These are phyloP conservation scores for Anguilla anguilla DNA, from an alignment of 2,797 vertebrate genomes.

Conservation along the genomic window DNA sequence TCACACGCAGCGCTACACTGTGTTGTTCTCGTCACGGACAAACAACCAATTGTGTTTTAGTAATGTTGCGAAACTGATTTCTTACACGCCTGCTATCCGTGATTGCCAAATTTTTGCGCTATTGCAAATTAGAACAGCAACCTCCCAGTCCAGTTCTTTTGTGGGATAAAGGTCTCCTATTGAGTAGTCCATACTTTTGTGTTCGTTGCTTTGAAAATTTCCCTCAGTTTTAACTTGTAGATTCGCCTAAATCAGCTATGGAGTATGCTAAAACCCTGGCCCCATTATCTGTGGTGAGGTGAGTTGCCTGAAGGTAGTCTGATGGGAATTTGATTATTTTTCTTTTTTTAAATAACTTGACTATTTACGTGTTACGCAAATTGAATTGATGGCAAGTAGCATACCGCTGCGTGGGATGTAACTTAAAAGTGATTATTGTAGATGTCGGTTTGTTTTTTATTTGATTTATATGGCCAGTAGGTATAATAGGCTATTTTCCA, in stretches of 20 bases:
- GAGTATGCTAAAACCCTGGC: constrained; percentile 52
- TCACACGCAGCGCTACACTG: no score
- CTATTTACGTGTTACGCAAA: neutral
- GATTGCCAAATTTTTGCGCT: neutral
- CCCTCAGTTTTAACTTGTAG: neutral
- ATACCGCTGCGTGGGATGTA: neutral
- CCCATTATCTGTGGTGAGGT: constrained; percentile 55
- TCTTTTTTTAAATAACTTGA: neutral
- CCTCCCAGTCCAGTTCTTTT: neutral
- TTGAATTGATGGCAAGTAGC: neutral
- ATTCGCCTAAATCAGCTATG: constrained; percentile 39
- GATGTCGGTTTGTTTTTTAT: neutral
- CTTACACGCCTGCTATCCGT: neutral
- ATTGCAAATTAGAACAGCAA: neutral
- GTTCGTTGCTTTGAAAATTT: neutral
- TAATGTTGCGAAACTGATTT: neutral
- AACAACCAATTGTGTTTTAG: constrained; percentile 12
- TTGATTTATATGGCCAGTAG: no score
- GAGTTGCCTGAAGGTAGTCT: neutral
- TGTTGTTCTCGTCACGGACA: neutral
- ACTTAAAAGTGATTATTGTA: neutral
- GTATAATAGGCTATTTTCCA: neutral
- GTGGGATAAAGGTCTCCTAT: neutral
- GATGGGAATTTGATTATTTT: neutral
- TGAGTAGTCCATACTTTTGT: neutral